Conservation (phyloP, 2,888 invertebrate genomes). For the Melitaea athalia region DNA sequence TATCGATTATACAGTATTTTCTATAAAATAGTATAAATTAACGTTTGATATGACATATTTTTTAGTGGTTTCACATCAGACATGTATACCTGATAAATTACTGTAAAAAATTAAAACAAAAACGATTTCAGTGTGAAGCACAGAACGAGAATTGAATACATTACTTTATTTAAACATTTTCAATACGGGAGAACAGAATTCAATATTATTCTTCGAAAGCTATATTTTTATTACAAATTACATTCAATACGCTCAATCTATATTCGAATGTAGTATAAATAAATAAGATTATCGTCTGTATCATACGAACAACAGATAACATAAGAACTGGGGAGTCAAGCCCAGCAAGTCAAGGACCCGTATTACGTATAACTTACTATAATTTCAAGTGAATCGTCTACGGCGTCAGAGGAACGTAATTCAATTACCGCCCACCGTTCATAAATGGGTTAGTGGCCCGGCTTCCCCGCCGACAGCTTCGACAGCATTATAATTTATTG, state of each 20-base stretch:
- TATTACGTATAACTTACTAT: slow-evolving; percentile 36
- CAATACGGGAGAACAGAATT: too few relatives aligned
- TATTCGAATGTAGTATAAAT: background rate
- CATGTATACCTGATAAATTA: too few relatives aligned
- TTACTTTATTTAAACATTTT: background rate
- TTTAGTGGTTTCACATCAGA: too few relatives aligned
- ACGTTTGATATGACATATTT: too few relatives aligned
- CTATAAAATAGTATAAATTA: too few relatives aligned
- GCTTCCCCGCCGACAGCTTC: slow-evolving; percentile 41
- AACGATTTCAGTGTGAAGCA: too few relatives aligned
- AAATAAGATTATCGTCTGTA: slow-evolving; percentile 44
- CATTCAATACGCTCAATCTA: background rate
- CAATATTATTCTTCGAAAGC: too few relatives aligned
- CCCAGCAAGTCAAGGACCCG: slow-evolving; percentile 34
- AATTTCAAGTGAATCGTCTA: slow-evolving; percentile 42
- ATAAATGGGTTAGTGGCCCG: slow-evolving; percentile 56
- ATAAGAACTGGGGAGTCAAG: slow-evolving; percentile 31
- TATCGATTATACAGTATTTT: too few relatives aligned
- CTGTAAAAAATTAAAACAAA: too few relatives aligned
- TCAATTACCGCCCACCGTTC: slow-evolving; percentile 50
- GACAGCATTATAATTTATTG: slow-evolving; percentile 11
- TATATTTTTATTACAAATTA: background rate
- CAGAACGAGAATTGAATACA: too few relatives aligned
- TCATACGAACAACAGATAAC: too few relatives aligned
- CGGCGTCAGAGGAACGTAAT: slow-evolving; percentile 47